Conservation (phyloP, 92 coral and sea anemone genomes). For the Umimayanthus chanpuru region DNA sequence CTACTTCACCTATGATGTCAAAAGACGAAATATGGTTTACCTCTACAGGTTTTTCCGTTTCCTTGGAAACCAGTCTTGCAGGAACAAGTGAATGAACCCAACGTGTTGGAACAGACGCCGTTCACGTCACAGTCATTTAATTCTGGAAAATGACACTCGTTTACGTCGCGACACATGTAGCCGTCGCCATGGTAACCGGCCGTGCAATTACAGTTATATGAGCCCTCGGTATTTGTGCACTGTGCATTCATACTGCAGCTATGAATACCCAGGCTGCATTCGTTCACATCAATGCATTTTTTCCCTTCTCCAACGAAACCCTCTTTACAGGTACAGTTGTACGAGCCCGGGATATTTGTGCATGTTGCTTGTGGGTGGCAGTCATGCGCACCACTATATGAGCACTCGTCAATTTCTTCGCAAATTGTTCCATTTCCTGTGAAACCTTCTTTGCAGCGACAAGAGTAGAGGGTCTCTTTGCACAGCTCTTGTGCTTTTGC, state of each 20-base stretch:
- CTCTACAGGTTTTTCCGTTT: slow-evolving; percentile 5
- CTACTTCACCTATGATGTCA: no score
- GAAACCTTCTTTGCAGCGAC: slow-evolving; percentile 25
- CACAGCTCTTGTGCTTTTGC: no score
- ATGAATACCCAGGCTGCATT: neutral
- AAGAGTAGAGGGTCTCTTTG: neutral
- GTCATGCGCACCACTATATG: neutral
- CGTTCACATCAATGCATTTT: slow-evolving; percentile 9
- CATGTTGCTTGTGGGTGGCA: slow-evolving; percentile 27
- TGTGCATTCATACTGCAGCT: slow-evolving; percentile 13
- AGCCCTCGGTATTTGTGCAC: slow-evolving; percentile 21
- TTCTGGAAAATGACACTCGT: slow-evolving; percentile 14
- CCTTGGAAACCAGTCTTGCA: slow-evolving; percentile 22
- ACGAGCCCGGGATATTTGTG: neutral
- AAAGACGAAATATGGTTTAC: neutral
- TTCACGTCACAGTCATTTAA: slow-evolving; percentile 6
- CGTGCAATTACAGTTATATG: slow-evolving; percentile 3
- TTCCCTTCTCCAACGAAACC: slow-evolving; percentile 26
- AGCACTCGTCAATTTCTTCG: slow-evolving; percentile 28
- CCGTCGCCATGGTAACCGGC: slow-evolving; percentile 31
- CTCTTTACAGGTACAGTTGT: slow-evolving; percentile 15
- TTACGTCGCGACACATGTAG: neutral
- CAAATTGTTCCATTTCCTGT: slow-evolving; percentile 18
- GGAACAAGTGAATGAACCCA: slow-evolving; percentile 30
- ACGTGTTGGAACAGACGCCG: slow-evolving; percentile 18